These are phyloP conservation scores for Pseudachorutes palmiensis DNA, from an alignment of 1,140 invertebrate genomes.

Conservation along the genomic window DNA sequence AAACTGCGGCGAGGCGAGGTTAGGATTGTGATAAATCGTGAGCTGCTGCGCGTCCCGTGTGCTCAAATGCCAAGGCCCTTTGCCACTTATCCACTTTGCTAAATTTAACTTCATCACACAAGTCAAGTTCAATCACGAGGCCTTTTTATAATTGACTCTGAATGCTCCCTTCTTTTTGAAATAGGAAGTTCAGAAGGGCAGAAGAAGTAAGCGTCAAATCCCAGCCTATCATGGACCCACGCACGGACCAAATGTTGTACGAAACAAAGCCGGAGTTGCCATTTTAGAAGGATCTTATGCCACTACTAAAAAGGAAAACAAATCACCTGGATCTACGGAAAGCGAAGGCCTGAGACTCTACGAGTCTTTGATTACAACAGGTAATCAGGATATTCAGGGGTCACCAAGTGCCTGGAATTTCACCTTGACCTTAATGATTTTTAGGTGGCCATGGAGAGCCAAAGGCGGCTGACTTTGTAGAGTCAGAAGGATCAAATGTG, in stretches of 20 bases:
- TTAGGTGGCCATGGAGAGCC: conserved; percentile 33
- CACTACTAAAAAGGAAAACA: background rate
- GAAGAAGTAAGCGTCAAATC: conserved; percentile 31
- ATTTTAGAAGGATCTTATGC: conserved; percentile 30
- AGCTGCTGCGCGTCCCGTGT: no score
- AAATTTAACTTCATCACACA: no score
- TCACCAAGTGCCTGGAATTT: background rate
- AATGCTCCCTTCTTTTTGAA: no score
- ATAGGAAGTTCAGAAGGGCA: conserved; percentile 5
- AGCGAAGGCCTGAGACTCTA: conserved; percentile 34
- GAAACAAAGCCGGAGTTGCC: conserved; percentile 30
- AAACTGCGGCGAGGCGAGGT: no score
- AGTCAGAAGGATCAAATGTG: conserved; percentile 9
- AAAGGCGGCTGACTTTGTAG: conserved; percentile 17
- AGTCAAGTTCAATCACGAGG: no score
- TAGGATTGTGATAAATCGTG: no score
- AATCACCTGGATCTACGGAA: conserved; percentile 12
- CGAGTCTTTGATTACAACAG: conserved; percentile 28
- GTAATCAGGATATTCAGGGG: conserved; percentile 21
- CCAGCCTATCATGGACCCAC: background rate
- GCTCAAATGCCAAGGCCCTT: no score
- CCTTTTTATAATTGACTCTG: no score
- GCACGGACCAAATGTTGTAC: conserved; percentile 16
- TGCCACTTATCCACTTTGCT: no score
- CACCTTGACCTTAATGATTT: background rate